Conservation (phyloP, 2,797 vertebrate genomes). For the Poecile montanus region DNA sequence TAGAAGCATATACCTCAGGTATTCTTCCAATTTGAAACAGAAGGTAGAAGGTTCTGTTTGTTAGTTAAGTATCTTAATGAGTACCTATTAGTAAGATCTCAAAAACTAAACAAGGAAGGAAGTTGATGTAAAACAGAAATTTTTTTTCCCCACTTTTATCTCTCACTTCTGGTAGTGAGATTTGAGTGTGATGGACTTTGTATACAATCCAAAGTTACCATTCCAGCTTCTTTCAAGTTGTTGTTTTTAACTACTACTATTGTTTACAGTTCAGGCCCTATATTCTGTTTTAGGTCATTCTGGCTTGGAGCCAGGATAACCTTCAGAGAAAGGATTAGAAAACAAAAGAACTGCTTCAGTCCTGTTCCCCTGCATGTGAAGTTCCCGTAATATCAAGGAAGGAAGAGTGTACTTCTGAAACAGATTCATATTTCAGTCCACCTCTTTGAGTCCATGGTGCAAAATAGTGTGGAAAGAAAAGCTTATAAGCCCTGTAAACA, state of each 20-base stretch:
- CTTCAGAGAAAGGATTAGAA: slow-evolving; percentile 23
- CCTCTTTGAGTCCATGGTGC: not conserved
- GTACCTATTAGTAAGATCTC: not conserved
- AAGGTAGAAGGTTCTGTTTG: not conserved
- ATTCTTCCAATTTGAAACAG: not conserved
- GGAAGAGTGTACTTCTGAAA: slow-evolving; percentile 4
- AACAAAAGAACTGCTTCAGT: slow-evolving; percentile 32
- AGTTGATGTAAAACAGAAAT: not conserved
- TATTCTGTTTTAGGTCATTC: not conserved
- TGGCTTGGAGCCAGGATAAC: slow-evolving; percentile 16
- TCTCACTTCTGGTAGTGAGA: not conserved
- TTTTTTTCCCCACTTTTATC: not conserved
- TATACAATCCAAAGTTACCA: not conserved
- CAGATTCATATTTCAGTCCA: not conserved
- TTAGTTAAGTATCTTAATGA: not conserved
- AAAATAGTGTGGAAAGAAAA: not conserved
- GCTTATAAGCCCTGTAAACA: not conserved
- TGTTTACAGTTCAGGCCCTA: slow-evolving; percentile 6
- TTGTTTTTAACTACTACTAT: slow-evolving; percentile 9
- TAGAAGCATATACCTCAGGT: not conserved
- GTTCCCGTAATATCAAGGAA: not conserved
- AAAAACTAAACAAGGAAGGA: not conserved
- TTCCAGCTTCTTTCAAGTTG: not conserved
- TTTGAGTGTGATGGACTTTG: not conserved
- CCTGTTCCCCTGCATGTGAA: not conserved